These are phyloP conservation scores for Amphipoea oculea DNA, from an alignment of 2,888 invertebrate species.

Conservation along the genomic window DNA sequence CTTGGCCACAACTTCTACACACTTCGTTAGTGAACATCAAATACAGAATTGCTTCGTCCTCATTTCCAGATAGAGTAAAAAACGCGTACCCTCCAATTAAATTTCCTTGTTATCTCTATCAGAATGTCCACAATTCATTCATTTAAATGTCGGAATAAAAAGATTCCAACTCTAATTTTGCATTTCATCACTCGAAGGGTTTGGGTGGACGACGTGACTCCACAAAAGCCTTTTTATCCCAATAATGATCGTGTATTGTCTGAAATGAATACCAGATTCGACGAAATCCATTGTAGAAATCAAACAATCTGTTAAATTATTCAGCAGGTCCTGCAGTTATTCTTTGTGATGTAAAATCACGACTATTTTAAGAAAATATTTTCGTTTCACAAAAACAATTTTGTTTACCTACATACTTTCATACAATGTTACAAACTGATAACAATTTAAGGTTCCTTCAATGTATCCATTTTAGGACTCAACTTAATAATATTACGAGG, in stretches of 20 bases:
- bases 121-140: slow-evolving; percentile 17
- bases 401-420: neutral
- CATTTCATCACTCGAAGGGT: slow-evolving; percentile 26
- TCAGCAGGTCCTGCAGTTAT: slow-evolving; percentile 57
- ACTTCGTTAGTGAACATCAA: slow-evolving; percentile 6
- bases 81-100: slow-evolving; percentile 14
- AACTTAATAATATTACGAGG: slow-evolving; percentile 27
- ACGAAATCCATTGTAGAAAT: slow-evolving; percentile 51
- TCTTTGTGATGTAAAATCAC: slow-evolving; percentile 59
- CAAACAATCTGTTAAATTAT: slow-evolving; percentile 67
- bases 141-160: slow-evolving; percentile 2
- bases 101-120: slow-evolving; percentile 17
- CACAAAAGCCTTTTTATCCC: slow-evolving; percentile 40
- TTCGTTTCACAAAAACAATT: neutral
- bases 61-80: neutral
- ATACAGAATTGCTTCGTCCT: neutral
- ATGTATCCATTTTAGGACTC: neutral
- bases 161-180: slow-evolving; percentile 26
- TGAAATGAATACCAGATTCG: slow-evolving; percentile 38
- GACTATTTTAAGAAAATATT: neutral
- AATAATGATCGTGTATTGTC: slow-evolving; percentile 36
- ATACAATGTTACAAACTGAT: neutral
- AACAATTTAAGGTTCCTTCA: neutral
- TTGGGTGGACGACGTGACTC: slow-evolving; percentile 11
- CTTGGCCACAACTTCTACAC: neutral